Evolutionary conservation across 2,797 vertebrate species (phyloP), one percentile per base, ranked within the genome.

Genomic region (Tokudaia tokunoshimensis): DNA sequence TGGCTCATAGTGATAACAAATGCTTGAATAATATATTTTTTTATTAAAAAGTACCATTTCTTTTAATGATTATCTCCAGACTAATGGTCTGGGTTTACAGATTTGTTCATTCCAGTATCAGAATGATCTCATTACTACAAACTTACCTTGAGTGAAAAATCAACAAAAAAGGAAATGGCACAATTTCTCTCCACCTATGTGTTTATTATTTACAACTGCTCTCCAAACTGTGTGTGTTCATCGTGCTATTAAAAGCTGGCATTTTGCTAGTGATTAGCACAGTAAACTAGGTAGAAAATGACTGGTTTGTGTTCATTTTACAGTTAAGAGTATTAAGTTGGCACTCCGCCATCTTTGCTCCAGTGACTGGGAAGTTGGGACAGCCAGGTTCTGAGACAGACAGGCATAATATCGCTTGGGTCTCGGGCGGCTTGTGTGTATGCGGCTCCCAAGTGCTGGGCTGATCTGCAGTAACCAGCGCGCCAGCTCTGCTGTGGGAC

Each of bases 261-360:
- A 50, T 92, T 92, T 92, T 61, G 85, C 57, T 89, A 55, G 3
- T 67, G 82, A 6, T 79, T 87, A 50, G 19, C 50, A 50, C 10
- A 92, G 55, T 81, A 70, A 92, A 83, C 78, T 92, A 61, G 50
- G 61, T 29, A 26, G 75, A 70, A 93, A 96, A 70, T 41, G 84
- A 29, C n/a, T 65, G 14, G 1, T 41, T 3, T 17, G 90, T 10
- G 1, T 52, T 47, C 83, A 2, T 63, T 86, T 41, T 80, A 29
- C 59, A 41, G 6, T 78, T 86, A 20, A 59, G 22, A 90, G 7
- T 76, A 63, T 94, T 93, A 83, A 31, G 8, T 74, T n/a, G n/a
- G n/a, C n/a, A n/a, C n/a, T n/a, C n/a, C n/a, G n/a, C n/a, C n/a
- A n/a, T n/a, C n/a, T n/a, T n/a, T n/a, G n/a, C n/a, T n/a, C n/a